Percentiles rank a stretch among this genome's conserved stretches.
phyloP scores from a whole-genome alignment of 2,113 vertebrate species.

The Hippocampus mohnikei region DNA sequence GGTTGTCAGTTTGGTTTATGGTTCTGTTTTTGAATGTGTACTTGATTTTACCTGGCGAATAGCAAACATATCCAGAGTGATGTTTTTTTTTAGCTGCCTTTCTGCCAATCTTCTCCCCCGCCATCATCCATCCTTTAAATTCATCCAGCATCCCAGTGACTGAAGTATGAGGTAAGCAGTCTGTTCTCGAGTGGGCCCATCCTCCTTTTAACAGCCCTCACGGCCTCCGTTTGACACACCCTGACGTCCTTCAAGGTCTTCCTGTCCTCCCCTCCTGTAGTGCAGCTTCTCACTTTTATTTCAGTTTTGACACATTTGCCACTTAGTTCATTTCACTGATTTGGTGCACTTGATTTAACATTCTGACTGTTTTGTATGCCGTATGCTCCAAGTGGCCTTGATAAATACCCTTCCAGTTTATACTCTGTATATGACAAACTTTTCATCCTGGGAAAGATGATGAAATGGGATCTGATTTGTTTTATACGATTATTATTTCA shows the following conservation, averaged over 20 bases:
- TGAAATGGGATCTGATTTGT: neutral
- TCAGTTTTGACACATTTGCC: neutral
- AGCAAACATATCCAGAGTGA: conserved; percentile 3
- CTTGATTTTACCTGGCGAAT: neutral
- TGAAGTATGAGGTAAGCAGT: conserved; percentile 8
- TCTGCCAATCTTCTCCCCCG: conserved; percentile 1
- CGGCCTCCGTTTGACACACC: conserved; percentile 10
- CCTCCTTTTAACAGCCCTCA: conserved; percentile 4
- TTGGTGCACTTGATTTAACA: neutral
- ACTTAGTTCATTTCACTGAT: neutral
- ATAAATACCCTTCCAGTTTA: neutral
- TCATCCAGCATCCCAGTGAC: neutral
- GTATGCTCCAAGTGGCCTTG: neutral
- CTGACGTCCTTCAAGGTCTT: conserved; percentile 3
- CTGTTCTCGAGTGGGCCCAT: conserved; percentile 15
- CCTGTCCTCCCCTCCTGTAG: neutral
- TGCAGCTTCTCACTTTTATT: conserved; percentile 3
- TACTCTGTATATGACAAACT: neutral
- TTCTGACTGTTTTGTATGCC: neutral
- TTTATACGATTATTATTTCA: neutral
- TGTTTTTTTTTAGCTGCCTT: conserved; percentile 1
- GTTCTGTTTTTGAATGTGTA: neutral
- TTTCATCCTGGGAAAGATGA: neutral
- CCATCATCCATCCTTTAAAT: neutral
- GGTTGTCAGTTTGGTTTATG: neutral